Conservation (phyloP, 2,113 vertebrate species). For the Turnix velox region DNA sequence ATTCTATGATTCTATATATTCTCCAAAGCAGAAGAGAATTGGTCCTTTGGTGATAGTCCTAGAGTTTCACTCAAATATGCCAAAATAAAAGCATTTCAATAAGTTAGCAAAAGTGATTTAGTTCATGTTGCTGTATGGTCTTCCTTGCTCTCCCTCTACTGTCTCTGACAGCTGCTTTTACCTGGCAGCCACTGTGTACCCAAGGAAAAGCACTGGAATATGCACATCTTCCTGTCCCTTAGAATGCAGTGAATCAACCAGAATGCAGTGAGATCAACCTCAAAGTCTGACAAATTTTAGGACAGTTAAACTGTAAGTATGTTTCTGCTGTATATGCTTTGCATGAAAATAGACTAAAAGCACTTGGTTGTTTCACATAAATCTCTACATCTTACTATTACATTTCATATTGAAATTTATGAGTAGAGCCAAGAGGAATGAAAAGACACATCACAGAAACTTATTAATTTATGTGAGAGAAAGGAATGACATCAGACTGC, state of each 20-base stretch:
- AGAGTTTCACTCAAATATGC: neutral
- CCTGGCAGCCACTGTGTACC: neutral
- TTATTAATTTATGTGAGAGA: neutral
- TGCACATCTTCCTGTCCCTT: rapidly evolving
- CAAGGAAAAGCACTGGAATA: neutral
- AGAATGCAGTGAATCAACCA: neutral
- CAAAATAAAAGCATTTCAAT: neutral
- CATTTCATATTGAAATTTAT: neutral
- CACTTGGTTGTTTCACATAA: neutral
- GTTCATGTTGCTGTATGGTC: neutral
- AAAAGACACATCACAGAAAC: neutral
- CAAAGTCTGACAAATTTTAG: neutral
- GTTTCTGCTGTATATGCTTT: neutral
- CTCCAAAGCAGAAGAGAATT: neutral
- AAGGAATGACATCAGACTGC: neutral
- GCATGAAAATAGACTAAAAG: neutral
- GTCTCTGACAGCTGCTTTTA: neutral
- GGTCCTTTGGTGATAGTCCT: neutral
- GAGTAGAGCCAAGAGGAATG: neutral
- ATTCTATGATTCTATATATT: too few relatives aligned
- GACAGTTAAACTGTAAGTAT: neutral
- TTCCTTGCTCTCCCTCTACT: neutral
- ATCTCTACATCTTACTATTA: neutral
- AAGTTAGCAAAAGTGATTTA: neutral
- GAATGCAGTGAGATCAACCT: rapidly evolving